These are phyloP conservation scores for Mareca strepera DNA, from an alignment of 2,797 vertebrate genomes.

Conservation along the genomic window DNA sequence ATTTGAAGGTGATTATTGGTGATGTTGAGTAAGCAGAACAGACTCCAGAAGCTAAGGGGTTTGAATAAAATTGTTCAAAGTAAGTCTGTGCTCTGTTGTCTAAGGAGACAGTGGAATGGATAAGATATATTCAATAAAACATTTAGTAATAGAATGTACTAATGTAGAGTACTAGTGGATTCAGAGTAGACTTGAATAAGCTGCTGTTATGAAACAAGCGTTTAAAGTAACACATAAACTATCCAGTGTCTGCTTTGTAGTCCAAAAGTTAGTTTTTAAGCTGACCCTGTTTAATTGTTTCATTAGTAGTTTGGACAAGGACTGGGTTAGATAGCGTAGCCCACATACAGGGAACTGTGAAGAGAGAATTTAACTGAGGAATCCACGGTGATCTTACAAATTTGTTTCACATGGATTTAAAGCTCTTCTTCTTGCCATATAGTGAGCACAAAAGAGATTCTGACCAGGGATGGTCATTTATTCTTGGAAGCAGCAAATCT, in stretches of 20 bases:
- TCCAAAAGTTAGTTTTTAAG: neutral
- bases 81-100: neutral
- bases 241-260: fast-evolving
- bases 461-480: neutral
- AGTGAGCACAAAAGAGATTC: neutral
- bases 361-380: neutral
- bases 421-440: neutral
- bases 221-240: neutral
- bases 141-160: neutral
- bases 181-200: neutral
- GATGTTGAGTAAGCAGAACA: neutral
- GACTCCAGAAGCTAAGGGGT: neutral
- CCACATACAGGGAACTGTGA: fast-evolving
- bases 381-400: fast-evolving
- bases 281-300: neutral
- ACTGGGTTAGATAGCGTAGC: neutral
- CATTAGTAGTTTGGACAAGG: neutral
- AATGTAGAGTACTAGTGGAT: neutral
- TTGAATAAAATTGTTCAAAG: neutral
- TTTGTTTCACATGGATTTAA: neutral
- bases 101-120: neutral
- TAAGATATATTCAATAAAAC: neutral
- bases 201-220: neutral
- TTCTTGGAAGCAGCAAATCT: neutral
- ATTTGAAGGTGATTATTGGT: neutral